Evolutionary conservation across 2,797 vertebrate species (phyloP).

Genomic region (Danio tinwini): DNA sequence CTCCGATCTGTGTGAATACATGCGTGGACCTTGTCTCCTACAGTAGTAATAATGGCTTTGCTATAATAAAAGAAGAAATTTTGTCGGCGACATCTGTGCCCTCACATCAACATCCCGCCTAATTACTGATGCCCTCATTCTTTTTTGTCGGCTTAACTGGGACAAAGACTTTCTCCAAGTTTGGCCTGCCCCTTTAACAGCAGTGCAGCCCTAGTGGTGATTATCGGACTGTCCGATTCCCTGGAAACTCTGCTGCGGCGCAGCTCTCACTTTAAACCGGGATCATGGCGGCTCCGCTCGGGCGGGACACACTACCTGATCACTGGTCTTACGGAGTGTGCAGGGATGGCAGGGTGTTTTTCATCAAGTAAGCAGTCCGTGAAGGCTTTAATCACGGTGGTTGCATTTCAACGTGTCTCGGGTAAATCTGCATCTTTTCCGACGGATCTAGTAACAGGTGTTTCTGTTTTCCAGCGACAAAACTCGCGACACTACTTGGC

Average conservation of each 20-base stretch:
- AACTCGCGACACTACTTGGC: conserved; percentile 89
- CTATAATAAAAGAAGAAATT: background rate
- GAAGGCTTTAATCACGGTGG: conserved; percentile 26
- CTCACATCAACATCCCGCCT: conserved; percentile 32
- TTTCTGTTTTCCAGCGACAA: conserved; percentile 86
- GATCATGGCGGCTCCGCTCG: conserved; percentile 92
- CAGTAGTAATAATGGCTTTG: background rate
- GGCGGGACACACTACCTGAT: conserved; percentile 93
- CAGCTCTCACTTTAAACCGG: conserved; percentile 68
- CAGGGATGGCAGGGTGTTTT: conserved; percentile 93
- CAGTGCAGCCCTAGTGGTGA: conserved; percentile 74
- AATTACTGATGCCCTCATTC: background rate
- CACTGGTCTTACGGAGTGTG: conserved; percentile 97
- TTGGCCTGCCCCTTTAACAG: conserved; percentile 80
- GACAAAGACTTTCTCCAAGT: conserved; percentile 62
- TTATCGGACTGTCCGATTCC: conserved; percentile 65
- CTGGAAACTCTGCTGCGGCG: conserved; percentile 73
- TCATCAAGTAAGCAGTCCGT: conserved; percentile 86
- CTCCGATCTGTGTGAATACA: conserved; percentile 26
- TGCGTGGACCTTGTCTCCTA: conserved; percentile 21
- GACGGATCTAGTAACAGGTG: conserved; percentile 87
- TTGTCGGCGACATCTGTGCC: background rate
- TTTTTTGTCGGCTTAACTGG: conserved; percentile 56
- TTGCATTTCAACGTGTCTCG: background rate
- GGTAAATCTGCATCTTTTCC: conserved; percentile 19